Evolutionary conservation across 2,113 vertebrate species (phyloP).

Genomic region (Thunnus thynnus): DNA sequence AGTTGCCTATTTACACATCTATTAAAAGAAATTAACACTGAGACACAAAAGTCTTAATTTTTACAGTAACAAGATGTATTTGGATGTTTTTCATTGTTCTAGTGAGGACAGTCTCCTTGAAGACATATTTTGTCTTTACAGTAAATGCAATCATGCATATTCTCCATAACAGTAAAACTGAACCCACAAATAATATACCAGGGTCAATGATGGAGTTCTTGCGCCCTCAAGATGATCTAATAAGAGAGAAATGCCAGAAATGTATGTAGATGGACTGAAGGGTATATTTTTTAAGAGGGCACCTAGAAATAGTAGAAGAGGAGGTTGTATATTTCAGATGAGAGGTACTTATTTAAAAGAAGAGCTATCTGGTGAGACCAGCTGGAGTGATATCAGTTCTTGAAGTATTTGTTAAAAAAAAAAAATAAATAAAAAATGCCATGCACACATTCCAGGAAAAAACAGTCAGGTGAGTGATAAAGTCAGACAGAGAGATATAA

Average conservation of each 20-base stretch:
- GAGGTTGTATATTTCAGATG: conserved; percentile 29
- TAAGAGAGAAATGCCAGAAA: neutral
- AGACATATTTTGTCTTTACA: too few species aligned
- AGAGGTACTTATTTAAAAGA: conserved; percentile 26
- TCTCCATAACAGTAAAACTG: too few species aligned
- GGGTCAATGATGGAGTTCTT: neutral
- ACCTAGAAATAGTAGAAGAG: neutral
- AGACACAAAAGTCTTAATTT: too few species aligned
- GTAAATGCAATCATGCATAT: too few species aligned
- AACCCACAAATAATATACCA: neutral
- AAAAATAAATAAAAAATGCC: neutral
- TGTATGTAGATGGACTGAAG: neutral
- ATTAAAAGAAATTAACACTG: too few species aligned
- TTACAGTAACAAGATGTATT: too few species aligned
- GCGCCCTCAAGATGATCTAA: conserved; percentile 1
- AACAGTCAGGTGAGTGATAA: conserved; percentile 21
- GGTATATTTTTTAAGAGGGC: neutral
- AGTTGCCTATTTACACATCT: too few species aligned
- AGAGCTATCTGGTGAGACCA: conserved; percentile 34
- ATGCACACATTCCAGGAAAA: conserved; percentile 28
- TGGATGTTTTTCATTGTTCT: too few species aligned
- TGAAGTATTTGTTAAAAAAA: neutral
- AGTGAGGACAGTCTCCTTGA: too few species aligned
- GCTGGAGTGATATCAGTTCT: conserved; percentile 39
- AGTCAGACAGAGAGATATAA: conserved; percentile 26